A percentile compares a stretch with the other conserved stretches of the same genome.
Evolutionary conservation across 2,113 vertebrate species (phyloP).

Genomic region (Onychostruthus taczanowskii): DNA sequence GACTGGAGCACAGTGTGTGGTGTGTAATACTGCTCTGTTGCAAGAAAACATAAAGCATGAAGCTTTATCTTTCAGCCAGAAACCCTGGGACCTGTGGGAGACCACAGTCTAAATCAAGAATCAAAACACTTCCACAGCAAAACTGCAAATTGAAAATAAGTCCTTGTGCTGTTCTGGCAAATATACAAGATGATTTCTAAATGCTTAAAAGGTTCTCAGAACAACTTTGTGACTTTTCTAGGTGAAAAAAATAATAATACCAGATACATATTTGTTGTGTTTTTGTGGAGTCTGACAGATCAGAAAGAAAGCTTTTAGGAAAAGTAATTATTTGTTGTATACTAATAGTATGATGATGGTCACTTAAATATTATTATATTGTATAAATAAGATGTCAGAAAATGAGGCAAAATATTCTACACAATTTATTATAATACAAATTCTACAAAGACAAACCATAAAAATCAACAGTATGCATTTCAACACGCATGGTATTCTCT

Average conservation of each 20-base stretch:
- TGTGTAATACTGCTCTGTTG: constrained; percentile 30
- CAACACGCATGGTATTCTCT: background rate
- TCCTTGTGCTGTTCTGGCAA: constrained; percentile 43
- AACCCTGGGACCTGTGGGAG: constrained; percentile 10
- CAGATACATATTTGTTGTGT: background rate
- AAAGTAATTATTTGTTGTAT: background rate
- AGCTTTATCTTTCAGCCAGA: constrained; percentile 60
- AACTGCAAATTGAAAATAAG: constrained; percentile 65
- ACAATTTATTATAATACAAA: background rate
- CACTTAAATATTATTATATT: background rate
- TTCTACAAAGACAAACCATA: background rate
- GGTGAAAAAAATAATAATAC: constrained; percentile 21
- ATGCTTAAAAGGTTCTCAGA: constrained; percentile 2
- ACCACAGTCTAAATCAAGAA: constrained; percentile 61
- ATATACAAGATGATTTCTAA: constrained; percentile 24
- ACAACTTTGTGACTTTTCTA: background rate
- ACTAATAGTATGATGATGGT: background rate
- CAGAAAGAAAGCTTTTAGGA: background rate
- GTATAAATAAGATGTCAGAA: background rate
- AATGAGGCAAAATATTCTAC: background rate
- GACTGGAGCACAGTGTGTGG: constrained; percentile 38
- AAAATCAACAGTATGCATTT: background rate
- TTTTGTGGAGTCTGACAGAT: background rate
- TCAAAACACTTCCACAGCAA: constrained; percentile 49
- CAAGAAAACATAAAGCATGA: constrained; percentile 47